Percentiles rank a stretch among this genome's conserved stretches.
Conservation (phyloP, 2,888 invertebrate genomes). For the Polydrusus cervinus region DNA sequence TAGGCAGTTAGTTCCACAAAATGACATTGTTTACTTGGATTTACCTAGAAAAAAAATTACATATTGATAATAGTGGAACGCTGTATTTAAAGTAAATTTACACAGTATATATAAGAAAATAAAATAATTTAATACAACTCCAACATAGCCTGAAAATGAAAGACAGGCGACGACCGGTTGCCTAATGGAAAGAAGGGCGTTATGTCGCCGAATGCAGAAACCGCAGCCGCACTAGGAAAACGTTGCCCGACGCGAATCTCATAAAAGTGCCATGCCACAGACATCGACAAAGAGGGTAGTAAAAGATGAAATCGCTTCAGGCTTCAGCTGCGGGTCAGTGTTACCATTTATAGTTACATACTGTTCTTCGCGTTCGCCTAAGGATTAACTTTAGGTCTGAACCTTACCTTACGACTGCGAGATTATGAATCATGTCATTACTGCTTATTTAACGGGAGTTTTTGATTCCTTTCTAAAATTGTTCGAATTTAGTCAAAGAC, state of each 20-base stretch:
- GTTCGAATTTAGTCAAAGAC: too few species aligned
- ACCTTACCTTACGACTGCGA: neutral
- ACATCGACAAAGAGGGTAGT: neutral
- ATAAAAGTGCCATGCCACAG: neutral
- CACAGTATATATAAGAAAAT: neutral
- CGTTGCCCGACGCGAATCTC: neutral
- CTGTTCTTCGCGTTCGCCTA: neutral
- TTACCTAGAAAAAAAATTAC: too few species aligned
- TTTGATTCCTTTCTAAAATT: too few species aligned
- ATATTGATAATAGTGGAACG: too few species aligned
- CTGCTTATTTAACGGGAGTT: too few species aligned
- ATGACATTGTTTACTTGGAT: too few species aligned
- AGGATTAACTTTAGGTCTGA: neutral
- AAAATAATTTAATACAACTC: conserved; percentile 2
- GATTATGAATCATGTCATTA: too few species aligned
- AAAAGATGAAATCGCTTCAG: conserved; percentile 3
- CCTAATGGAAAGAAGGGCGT: conserved; percentile 14
- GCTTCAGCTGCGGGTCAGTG: neutral
- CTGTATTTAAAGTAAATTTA: too few species aligned
- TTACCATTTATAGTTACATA: neutral
- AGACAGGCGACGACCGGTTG: neutral
- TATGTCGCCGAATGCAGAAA: conserved; percentile 20
- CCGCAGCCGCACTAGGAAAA: conserved; percentile 18
- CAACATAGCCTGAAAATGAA: conserved; percentile 1
- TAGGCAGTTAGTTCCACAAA: too few species aligned